Percentiles rank a stretch among this genome's conserved stretches.
These are phyloP conservation scores for Daubentonia madagascariensis DNA, from an alignment of 2,113 vertebrate genomes.

Conservation along the genomic window DNA sequence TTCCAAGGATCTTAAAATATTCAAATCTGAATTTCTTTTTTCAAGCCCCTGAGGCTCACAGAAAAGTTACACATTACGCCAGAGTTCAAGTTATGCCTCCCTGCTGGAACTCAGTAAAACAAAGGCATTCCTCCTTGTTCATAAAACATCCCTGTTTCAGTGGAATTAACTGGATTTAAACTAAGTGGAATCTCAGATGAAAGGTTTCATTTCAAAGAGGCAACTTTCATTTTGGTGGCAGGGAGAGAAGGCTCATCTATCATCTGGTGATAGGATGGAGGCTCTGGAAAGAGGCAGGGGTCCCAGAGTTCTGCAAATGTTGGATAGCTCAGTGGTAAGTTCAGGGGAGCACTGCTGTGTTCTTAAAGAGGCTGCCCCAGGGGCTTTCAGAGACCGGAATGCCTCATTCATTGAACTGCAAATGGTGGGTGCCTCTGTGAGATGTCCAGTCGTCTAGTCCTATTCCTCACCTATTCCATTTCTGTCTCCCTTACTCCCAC, in stretches of 20 bases:
- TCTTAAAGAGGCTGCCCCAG: neutral
- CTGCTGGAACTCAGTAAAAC: neutral
- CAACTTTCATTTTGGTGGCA: neutral
- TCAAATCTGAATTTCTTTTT: neutral
- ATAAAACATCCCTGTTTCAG: neutral
- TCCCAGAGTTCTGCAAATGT: neutral
- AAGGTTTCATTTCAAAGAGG: neutral
- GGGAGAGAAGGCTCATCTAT: neutral
- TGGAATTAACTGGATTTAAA: neutral
- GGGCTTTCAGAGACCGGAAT: neutral
- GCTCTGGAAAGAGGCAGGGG: neutral
- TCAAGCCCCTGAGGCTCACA: neutral
- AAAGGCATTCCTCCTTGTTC: neutral
- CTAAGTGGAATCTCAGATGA: neutral
- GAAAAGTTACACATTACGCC: neutral
- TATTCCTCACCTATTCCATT: rapidly evolving
- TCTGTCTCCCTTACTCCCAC: neutral
- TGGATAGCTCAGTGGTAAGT: neutral
- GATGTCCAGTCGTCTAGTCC: neutral
- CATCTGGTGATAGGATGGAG: neutral
- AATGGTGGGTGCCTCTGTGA: neutral
- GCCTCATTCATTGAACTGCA: neutral
- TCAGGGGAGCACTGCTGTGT: neutral
- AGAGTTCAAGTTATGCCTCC: neutral
- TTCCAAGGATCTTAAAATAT: slow-evolving; percentile 1